Base-by-base conservation (phyloP, 2,797 vertebrate species). In the Epinephelus awoara region DNA sequence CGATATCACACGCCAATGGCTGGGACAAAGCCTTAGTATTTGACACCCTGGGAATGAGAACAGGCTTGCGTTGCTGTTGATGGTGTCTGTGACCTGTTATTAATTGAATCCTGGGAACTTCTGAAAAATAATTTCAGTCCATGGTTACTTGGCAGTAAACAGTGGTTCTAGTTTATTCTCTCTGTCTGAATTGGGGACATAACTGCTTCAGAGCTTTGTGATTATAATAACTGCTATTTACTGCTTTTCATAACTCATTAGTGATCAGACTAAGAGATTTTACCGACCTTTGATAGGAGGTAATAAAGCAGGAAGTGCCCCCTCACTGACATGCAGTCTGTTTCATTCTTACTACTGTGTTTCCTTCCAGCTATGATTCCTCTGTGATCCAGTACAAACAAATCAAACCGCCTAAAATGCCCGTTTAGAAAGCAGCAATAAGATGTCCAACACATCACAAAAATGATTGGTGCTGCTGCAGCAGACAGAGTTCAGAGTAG, bases 161-260 rank as follows among this genome's bases (percentile, higher is more conserved):
- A 14, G 1, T 25, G 23, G 21, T 3, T 1, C 2, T 17, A 34
- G 49, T 58, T 64, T 40, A n/a, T n/a, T 51, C 9, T 49, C 17
- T 51, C 9, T 49, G 15, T 73, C 29, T 71, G 23, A 58, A 66
- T 1, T 1, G 23, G 27, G 12, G 70, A 50, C 27, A 47, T 66
- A 29, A 73, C 10, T 62, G n/a, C 1, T 50, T 50, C 38, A 71
- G 23, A 70, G 58, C 19, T 27, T 57, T 58, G 27, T 66, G 40
- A 79, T 44, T 17, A 63, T n/a, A 75, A 25, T 11, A 66, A 61
- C 18, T 47, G 5, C 12, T 19, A 12, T 52, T 38, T 14, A 18
- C 46, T 71, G 49, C 18, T 29, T 72, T 55, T 72, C 49, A 55
- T 47, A 19, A 10, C 5, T 75, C 29, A 56, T 57, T 15, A 19